Evolutionary conservation across 2,797 vertebrate genomes (phyloP).

Genomic region (Capromys pilorides): DNA sequence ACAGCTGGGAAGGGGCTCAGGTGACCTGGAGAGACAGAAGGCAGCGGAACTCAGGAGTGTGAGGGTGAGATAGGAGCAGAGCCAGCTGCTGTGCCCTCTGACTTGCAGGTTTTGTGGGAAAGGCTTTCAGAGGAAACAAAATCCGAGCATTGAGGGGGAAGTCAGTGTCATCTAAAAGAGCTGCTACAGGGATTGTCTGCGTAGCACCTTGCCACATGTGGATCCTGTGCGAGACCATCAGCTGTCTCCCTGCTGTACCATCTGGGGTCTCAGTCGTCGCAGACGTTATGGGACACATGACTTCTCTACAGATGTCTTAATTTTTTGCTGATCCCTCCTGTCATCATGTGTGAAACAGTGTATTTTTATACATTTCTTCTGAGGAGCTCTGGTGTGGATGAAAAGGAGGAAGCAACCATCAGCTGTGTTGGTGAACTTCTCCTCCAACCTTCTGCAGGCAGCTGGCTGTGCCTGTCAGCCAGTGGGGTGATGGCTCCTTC

Average conservation of each 20-base stretch:
- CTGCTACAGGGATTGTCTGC: not conserved
- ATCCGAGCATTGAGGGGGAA: not conserved
- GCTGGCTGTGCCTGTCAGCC: not conserved
- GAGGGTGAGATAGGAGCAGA: not conserved
- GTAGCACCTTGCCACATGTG: not conserved
- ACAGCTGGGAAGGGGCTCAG: not conserved
- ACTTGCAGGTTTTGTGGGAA: not conserved
- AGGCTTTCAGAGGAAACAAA: not conserved
- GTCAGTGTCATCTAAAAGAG: not conserved
- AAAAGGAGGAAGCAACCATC: not conserved
- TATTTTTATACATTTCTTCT: not conserved
- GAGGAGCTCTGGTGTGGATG: constrained; percentile 1
- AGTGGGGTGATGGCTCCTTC: not conserved
- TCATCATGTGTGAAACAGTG: not conserved
- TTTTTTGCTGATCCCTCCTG: not conserved
- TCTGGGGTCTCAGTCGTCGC: not conserved
- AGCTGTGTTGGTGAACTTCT: not conserved
- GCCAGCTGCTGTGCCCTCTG: rapidly evolving
- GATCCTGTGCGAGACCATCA: not conserved
- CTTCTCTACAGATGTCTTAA: not conserved
- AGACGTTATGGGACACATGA: not conserved
- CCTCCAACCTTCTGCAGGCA: not conserved
- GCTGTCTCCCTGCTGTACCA: not conserved
- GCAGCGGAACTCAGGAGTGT: not conserved
- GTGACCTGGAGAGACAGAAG: not conserved